Base-by-base conservation (phyloP, 2,888 invertebrate genomes). In the Priocnemis perturbator region DNA sequence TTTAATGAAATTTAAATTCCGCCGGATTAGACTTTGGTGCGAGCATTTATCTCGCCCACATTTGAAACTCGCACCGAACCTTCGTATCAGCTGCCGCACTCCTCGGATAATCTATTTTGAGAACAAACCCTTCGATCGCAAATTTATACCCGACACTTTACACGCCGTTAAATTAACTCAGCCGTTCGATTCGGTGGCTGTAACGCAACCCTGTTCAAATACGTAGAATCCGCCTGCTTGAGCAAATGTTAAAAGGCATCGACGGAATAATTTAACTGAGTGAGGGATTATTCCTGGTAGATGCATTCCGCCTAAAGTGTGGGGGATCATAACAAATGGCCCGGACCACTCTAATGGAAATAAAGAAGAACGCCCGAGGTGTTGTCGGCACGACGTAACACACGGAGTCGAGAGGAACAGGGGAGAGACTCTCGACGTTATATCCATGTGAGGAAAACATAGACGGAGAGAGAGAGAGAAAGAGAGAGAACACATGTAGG, bases 271-370 rank as follows among this genome's bases (percentile, higher is more conserved):
- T 79, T 79, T 79, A 74, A 76, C 58, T 44, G 76, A 76, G 69
- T 60, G 69, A 72, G 70, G 70, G 73, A 77, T 73, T 72, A 69
- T 79, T 77, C 60, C 50, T 52, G 64, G 71, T 70, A 64, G 58
- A 45, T 63, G 57, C 26, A 64, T 58, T 60, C 17, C 52, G 62
- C 47, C 26, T 48, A 20, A 14, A 71, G 64, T 67, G 1, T 74
- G 66, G 44, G 76, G 74, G 76, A 79, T 80, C 76, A 72, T 81
- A 81, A 84, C 73, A 79, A 81, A 82, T 81, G 75, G 74, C 67
- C 55, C 67, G 70, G 55, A 71, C 58, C 75, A 69, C 76, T 73
- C 78, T 80, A 81, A 77, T 81, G 76, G 81, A 83, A 81, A 81
- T 81, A 81, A 78, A 80, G 75, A 76, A 75, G 76, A 77, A 75